These are phyloP conservation scores for Aphelinus atriplicis DNA, from an alignment of 1,140 invertebrate species.

Conservation along the genomic window DNA sequence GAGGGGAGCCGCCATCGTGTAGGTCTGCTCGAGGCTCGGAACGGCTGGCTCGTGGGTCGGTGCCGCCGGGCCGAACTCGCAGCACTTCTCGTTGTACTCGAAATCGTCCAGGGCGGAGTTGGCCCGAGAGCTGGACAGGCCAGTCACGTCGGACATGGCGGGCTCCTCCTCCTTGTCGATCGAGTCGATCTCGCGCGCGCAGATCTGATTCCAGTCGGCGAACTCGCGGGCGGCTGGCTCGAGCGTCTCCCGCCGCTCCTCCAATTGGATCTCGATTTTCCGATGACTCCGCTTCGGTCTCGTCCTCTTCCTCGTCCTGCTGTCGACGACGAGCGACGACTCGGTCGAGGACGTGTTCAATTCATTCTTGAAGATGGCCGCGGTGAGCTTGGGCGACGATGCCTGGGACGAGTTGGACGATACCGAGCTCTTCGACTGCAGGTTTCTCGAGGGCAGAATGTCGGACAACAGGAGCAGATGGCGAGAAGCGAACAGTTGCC, in stretches of 20 bases:
- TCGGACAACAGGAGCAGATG: constrained; percentile 25
- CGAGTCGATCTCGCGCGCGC: not conserved
- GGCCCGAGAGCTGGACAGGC: not conserved
- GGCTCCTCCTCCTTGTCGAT: constrained; percentile 23
- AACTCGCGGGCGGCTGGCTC: constrained; percentile 26
- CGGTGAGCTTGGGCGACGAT: not conserved
- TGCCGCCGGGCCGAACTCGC: too few species aligned
- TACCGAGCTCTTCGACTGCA: not conserved
- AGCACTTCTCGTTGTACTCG: not conserved
- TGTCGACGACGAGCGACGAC: not conserved
- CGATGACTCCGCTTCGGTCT: not conserved
- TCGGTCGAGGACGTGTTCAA: not conserved
- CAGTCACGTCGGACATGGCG: not conserved
- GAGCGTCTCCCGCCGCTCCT: not conserved
- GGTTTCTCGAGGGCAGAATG: constrained; percentile 6
- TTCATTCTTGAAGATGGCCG: constrained; percentile 9
- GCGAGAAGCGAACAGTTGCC: constrained; percentile 20
- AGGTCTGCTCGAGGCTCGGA: not conserved
- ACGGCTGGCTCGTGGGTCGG: not conserved
- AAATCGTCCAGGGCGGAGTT: constrained; percentile 19
- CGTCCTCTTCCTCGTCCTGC: not conserved
- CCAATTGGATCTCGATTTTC: not conserved
- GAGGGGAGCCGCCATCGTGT: not conserved
- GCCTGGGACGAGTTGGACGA: constrained; percentile 5
- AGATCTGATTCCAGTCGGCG: constrained; percentile 58